A percentile compares a stretch with the other conserved stretches of the same genome.
Conservation (phyloP, 2,888 invertebrate species). For the Deroplatys truncata region DNA sequence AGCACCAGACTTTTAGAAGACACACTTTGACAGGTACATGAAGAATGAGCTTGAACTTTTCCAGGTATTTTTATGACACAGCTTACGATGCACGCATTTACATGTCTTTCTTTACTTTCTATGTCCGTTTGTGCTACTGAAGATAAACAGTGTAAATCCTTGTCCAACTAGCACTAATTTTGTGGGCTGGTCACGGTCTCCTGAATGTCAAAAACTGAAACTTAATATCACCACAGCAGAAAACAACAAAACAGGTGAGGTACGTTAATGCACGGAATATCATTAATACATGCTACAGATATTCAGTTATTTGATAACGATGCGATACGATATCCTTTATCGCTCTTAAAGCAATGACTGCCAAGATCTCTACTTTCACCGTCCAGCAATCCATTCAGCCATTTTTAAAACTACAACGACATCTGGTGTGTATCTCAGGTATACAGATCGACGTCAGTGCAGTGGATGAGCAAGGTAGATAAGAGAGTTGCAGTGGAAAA, state of each 20-base stretch:
- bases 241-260: neutral
- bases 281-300: neutral
- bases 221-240: neutral
- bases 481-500: neutral
- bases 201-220: slow-evolving; percentile 1
- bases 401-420: slow-evolving; percentile 26
- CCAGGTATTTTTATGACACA: neutral
- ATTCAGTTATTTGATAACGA: neutral
- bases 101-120: neutral
- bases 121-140: neutral
- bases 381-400: slow-evolving; percentile 15
- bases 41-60: neutral
- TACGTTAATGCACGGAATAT: neutral
- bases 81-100: neutral
- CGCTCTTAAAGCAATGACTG: neutral
- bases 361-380: slow-evolving; percentile 16
- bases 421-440: slow-evolving; percentile 3
- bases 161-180: neutral
- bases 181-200: neutral
- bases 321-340: neutral
- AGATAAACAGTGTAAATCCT: neutral
- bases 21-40: neutral
- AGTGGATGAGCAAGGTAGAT: neutral
- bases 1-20: neutral
- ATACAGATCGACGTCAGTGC: neutral